Percentiles rank a stretch among this genome's conserved stretches.
Conservation (phyloP, 2,797 vertebrate species). For the Allenopithecus nigroviridis region DNA sequence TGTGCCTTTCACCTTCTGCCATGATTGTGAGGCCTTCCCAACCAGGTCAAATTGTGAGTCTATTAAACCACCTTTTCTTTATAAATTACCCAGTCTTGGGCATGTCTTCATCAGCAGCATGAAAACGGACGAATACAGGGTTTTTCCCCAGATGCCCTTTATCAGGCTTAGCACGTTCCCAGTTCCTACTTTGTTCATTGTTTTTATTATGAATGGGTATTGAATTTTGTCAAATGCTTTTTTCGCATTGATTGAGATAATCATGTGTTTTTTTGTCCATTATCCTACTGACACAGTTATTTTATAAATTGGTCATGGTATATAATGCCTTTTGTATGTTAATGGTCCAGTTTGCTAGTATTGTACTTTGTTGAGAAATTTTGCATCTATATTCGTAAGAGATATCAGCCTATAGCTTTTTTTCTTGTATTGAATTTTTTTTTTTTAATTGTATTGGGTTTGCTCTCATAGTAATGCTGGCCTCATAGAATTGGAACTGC, state of each 20-base stretch:
- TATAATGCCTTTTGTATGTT: not conserved
- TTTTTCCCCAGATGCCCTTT: not conserved
- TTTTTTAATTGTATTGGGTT: not conserved
- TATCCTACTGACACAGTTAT: not conserved
- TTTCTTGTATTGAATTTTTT: not conserved
- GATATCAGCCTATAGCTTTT: not conserved
- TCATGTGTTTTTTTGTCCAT: not conserved
- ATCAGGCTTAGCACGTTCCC: not conserved
- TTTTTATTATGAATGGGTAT: not conserved
- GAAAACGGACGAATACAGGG: not conserved
- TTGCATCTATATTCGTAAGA: not conserved
- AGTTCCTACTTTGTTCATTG: not conserved
- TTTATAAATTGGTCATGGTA: not conserved
- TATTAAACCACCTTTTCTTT: not conserved
- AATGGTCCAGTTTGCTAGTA: not conserved
- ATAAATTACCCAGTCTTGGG: not conserved
- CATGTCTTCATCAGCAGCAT: not conserved
- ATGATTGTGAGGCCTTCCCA: not conserved
- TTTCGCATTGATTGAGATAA: not conserved
- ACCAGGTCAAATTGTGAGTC: not conserved
- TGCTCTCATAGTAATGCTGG: not conserved
- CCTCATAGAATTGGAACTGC: not conserved
- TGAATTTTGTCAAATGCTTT: not conserved
- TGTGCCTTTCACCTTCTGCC: not conserved
- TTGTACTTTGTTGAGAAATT: not conserved